Evolutionary conservation across 2,113 vertebrate species (phyloP), one percentile per base, ranked within the genome.

Genomic region (Naja naja): DNA sequence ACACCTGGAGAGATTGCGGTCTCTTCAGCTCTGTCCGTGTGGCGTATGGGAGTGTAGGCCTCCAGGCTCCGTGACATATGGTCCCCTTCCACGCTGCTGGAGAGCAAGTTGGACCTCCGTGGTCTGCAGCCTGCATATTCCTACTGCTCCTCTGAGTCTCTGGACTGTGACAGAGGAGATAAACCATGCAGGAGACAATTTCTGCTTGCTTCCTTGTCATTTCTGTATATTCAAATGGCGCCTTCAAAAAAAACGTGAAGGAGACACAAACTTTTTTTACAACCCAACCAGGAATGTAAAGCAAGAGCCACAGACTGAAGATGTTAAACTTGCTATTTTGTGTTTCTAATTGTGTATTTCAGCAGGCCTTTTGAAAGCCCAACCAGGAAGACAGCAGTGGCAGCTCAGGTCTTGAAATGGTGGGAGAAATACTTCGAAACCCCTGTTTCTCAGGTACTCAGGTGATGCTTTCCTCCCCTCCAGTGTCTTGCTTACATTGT

Each of bases 11-110:
- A 97, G 95, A 94, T 97, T 53, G 94, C 97, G 94, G 53, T 54
- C 96, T 96, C 97, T 97, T 89, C 93, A 98, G 98, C 98, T 98
- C 98, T 98, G 98, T 97, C 98, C 97, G 55, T 95, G 98, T 98
- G 97, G 98, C 97, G 89, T 94, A 95, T 0, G 97, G 97, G 97
- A 98, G 98, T 97, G 94, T 94, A 98, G 98, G 94, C 96, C 96
- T 93, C 30, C 18, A 8, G 47, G 90, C 96, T 94, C 97, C 1
- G 3, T 97, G 98, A 98, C 94, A 97, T 98, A 98, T 0, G 93
- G 95, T 98, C 98, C 97, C 96, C 0, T 98, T 98, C 97, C 98
- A 98, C 93, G 85, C 94, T 95, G 97, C 98, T 96, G 98, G 96
- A 98, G 94, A 98, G 8, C n/a, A 97, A 97, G 97, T 95, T 60